Base-by-base conservation (phyloP, 2,888 invertebrate species). In the Lasioglossum figueresi region DNA sequence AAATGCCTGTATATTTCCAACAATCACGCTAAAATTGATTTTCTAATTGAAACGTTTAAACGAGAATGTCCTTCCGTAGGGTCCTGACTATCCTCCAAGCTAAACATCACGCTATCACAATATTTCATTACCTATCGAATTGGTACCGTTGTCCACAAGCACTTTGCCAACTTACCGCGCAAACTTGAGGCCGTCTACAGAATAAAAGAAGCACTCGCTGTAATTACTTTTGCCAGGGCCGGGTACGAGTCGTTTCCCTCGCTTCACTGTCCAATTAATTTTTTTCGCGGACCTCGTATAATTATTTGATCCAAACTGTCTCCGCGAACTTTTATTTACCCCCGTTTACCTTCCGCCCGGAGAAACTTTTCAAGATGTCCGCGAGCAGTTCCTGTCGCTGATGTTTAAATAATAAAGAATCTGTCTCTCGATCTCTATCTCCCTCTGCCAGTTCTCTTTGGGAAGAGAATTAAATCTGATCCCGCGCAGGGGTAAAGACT, bases 191-290 rank as follows among this genome's bases (percentile, higher is more conserved):
- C 3, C 23, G 34, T 12, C 56, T 12, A 56, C 23, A 37, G 37
- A 37, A 23, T 68, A 37, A 52, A 40, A 70, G n/a, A 43, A 80
- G 48, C n/a, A 63, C 34, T 37, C 76, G 45, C 52, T 43, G 34
- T 80, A 59, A 76, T 80, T 81, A 52, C 76, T 72, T 31, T 45
- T 76, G 43, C 37, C 27, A 8, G 66, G 12, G 52, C 14, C 16
- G 43, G 19, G 12, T 19, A 31, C 34, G 37, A 59, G 43, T 73
- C 82, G 16, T 63, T 52, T 27, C n/a, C 48, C 75, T 43, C 52
- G 56, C 48, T 34, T 66, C 72, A 43, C 23, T 63, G 23, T 48
- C 68, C 37, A 82, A 77, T 83, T 82, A 83, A 73, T 77, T 83
- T 83, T 77, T 70, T 77, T 56, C 77, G 34, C 68, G 45, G 31